Base-by-base conservation (phyloP, 2,797 vertebrate species). In the Amblyopsis hoosieri region DNA sequence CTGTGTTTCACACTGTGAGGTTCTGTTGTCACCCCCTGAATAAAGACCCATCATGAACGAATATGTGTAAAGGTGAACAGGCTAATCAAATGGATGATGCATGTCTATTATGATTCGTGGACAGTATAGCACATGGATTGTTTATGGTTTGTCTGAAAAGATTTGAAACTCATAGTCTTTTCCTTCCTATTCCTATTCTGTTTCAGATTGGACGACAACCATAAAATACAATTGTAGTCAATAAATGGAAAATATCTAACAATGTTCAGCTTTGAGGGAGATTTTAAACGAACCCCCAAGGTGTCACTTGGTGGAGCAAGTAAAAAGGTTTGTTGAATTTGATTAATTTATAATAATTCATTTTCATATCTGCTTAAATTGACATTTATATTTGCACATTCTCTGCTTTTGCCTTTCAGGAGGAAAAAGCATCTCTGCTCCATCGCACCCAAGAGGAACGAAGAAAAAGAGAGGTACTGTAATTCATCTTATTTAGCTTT, bases 261-360 rank as follows among this genome's bases (percentile, higher is more conserved):
- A 87, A 99, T 99, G 97, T 99, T 98, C 82, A 99, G 97, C 91
- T 99, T 99, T 81, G 97, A 99, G 90, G 97, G 97, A 82, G 97
- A 98, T 70, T 99, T 99, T 92, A 98, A 96, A 87, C 96, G 96
- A 79, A 94, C 95, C 91, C 97, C 97, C 87, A 98, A 97, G 87
- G 97, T 99, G 70, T 99, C 97, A 60, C 95, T 99, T 70, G 96
- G 97, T 73, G 97, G 97, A 90, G 97, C 97, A 31, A 99, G 97
- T 79, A 92, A 93, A 92, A 99, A 98, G 94, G 97, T 96, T 82
- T 83, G 89, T 14, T 15, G 19, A 12, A 7, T 61, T 12, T 71
- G 1, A n/a, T 17, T 23, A 3, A 19, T 15, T 12, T 54, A 54
- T 54, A 13, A 14, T 12, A 29, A 10, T 37, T 57, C 17, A 12